Percentiles rank a stretch among this genome's conserved stretches.
Conservation (phyloP, 1,140 invertebrate genomes). For the Ganaspis sp. region DNA sequence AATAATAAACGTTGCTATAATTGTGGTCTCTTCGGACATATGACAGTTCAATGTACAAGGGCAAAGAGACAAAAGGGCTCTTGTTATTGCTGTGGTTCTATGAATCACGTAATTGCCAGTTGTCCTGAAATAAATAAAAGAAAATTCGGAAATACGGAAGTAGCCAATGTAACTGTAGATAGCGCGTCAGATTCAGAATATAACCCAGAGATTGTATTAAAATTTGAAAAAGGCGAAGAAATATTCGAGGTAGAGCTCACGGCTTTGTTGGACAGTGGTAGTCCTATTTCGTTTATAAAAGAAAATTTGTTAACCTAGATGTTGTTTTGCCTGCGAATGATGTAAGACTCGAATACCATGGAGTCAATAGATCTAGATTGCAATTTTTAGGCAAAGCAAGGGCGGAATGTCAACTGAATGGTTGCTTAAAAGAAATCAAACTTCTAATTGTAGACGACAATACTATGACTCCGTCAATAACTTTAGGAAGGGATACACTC, state of each 20-base stretch:
- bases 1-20: no score
- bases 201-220: neutral
- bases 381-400: neutral
- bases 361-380: conserved; percentile 33
- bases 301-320: conserved; percentile 7
- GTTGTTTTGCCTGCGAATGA: conserved; percentile 8
- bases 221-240: neutral
- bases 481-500: conserved; percentile 35
- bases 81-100: conserved; percentile 6
- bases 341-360: neutral
- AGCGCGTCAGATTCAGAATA: neutral
- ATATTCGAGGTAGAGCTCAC: conserved; percentile 4
- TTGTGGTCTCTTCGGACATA: neutral
- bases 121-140: neutral
- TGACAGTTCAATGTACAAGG: conserved; percentile 12
- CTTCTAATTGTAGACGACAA: conserved; percentile 31
- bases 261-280: conserved; percentile 35
- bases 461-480: conserved; percentile 33
- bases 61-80: conserved; percentile 19
- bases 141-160: neutral
- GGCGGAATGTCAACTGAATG: conserved; percentile 2
- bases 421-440: neutral
- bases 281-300: conserved; percentile 33
- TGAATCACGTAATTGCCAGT: neutral
- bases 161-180: neutral